Conservation (phyloP, 2,888 invertebrate genomes). For the Laspeyria flexula region DNA sequence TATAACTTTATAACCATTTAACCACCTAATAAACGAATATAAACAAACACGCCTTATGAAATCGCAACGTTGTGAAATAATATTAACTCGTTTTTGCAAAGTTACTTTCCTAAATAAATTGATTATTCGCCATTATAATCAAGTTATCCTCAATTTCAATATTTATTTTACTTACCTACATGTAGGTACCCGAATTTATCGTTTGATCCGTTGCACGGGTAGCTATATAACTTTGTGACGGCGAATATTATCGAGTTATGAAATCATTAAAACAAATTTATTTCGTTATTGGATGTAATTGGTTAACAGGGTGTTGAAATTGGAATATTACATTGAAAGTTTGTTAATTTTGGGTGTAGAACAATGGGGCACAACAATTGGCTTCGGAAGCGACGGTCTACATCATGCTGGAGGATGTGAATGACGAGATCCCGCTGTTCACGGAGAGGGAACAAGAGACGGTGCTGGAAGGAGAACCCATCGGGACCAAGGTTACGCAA, state of each 20-base stretch:
- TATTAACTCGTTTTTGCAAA: not conserved
- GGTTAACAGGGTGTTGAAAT: conserved; percentile 14
- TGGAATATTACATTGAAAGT: conserved; percentile 17
- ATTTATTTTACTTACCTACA: conserved; percentile 3
- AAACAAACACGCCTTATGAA: not conserved
- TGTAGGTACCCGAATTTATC: conserved; percentile 1
- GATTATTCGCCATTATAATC: not conserved
- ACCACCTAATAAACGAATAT: not conserved
- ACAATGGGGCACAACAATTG: conserved; percentile 97
- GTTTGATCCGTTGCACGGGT: conserved; percentile 1
- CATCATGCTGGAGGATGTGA: conserved; percentile 97
- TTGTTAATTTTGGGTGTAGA: conserved; percentile 83
- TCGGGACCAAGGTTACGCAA: conserved; percentile 97
- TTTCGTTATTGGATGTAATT: conserved; percentile 15
- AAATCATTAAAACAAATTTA: conserved; percentile 22
- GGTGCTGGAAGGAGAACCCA: conserved; percentile 97
- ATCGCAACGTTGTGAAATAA: not conserved
- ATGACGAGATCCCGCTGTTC: conserved; percentile 98
- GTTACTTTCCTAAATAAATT: not conserved
- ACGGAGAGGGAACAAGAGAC: conserved; percentile 98
- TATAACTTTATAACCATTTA: conserved; percentile 1
- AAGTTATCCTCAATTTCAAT: conserved; percentile 3
- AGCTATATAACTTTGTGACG: conserved; percentile 14
- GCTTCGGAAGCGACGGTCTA: conserved; percentile 97
- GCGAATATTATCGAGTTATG: conserved; percentile 12